Conservation (phyloP, 1,140 invertebrate species). For the Psilanteris sp. region DNA sequence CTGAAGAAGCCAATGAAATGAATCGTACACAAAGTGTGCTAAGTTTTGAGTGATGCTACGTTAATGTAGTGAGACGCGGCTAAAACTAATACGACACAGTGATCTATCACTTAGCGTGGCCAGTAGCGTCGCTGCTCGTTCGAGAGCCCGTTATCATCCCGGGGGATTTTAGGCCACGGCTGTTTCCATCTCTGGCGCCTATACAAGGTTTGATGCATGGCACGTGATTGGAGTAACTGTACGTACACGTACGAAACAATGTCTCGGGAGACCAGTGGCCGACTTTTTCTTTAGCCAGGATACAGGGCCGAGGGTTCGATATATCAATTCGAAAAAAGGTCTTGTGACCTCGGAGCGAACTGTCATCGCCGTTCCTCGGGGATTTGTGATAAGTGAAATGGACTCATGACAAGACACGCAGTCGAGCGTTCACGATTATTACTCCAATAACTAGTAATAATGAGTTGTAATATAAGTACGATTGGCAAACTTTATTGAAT, state of each 20-base stretch:
- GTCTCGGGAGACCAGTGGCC: conserved; percentile 7
- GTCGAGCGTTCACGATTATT: conserved; percentile 25
- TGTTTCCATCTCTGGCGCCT: conserved; percentile 56
- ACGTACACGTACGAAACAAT: conserved; percentile 50
- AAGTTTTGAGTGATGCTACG: conserved; percentile 26
- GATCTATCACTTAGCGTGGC: conserved; percentile 65
- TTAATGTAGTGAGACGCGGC: conserved; percentile 32
- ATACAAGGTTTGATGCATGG: conserved; percentile 68
- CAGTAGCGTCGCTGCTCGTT: conserved; percentile 10
- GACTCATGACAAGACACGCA: conserved; percentile 51
- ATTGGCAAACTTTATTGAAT: too few species aligned
- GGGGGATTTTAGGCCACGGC: conserved; percentile 69
- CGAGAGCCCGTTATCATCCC: conserved; percentile 39
- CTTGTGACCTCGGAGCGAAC: conserved; percentile 21
- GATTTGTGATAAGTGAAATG: conserved; percentile 69
- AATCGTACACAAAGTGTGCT: too few species aligned
- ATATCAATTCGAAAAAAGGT: conserved; percentile 69
- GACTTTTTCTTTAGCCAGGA: conserved; percentile 31
- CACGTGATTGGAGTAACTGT: conserved; percentile 75
- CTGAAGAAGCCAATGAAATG: too few species aligned
- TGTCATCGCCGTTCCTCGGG: conserved; percentile 54
- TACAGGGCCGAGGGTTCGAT: conserved; percentile 52
- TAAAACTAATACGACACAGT: conserved; percentile 37
- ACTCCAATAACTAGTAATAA: conserved; percentile 30
- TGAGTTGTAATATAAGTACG: conserved; percentile 1